These are phyloP conservation scores for Orius insidiosus DNA, from an alignment of 1,140 invertebrate species.

Conservation along the genomic window DNA sequence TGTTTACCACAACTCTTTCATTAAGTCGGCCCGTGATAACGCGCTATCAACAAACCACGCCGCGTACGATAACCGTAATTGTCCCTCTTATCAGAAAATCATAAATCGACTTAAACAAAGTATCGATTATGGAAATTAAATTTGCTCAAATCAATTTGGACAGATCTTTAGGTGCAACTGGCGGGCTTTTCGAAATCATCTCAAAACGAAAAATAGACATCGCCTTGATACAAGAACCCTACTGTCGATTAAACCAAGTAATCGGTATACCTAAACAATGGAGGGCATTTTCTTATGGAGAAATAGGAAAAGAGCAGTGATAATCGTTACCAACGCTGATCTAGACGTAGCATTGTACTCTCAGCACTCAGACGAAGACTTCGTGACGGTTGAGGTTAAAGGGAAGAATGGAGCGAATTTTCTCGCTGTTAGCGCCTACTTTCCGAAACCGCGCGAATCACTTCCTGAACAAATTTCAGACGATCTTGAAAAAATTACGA, in stretches of 20 bases:
- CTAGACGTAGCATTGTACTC: no score
- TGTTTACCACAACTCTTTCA: not conserved
- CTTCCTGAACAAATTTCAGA: not conserved
- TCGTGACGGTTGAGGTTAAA: not conserved
- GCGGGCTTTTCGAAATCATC: no score
- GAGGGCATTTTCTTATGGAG: no score
- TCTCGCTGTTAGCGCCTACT: not conserved
- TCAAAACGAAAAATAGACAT: not conserved
- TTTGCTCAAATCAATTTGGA: not conserved
- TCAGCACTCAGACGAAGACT: not conserved
- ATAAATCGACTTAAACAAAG: no score
- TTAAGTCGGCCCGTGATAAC: not conserved
- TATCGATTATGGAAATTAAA: no score
- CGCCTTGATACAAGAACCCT: not conserved
- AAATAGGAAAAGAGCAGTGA: no score
- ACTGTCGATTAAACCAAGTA: no score
- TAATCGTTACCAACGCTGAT: no score
- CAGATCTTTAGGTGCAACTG: not conserved
- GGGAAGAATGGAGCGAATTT: not conserved
- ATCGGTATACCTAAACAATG: not conserved
- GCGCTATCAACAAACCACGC: not conserved
- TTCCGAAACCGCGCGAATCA: not conserved
- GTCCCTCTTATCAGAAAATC: not conserved
- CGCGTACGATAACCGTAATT: not conserved
- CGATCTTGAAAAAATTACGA: not conserved